Conservation (phyloP, 2,797 vertebrate genomes). For the Anguilla pacifica region DNA sequence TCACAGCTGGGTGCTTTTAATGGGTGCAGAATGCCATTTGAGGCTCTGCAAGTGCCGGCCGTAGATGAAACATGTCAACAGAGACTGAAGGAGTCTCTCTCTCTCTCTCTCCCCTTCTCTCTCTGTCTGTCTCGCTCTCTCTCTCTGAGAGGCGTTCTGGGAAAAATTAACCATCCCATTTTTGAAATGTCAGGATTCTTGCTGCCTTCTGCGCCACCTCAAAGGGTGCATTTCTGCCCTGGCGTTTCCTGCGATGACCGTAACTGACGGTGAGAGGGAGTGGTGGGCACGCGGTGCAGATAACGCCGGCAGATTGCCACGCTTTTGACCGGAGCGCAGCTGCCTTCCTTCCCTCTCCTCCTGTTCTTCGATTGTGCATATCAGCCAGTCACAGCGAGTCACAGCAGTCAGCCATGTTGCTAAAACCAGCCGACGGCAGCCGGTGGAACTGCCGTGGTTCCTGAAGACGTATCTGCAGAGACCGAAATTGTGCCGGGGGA, state of each 20-base stretch:
- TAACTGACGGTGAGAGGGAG: neutral
- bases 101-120: neutral
- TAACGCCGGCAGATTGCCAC: neutral
- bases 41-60: neutral
- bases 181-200: neutral
- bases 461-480: neutral
- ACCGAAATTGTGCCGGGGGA: neutral
- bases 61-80: neutral
- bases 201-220: neutral
- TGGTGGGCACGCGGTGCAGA: neutral
- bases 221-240: neutral
- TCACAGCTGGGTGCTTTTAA: slow-evolving; percentile 9
- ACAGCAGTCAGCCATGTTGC: neutral
- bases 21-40: neutral
- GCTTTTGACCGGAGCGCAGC: neutral
- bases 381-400: neutral
- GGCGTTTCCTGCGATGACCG: neutral
- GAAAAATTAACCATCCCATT: neutral
- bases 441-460: neutral
- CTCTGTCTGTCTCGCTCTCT: neutral
- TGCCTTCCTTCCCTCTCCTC: neutral
- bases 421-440: neutral
- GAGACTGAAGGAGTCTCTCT: neutral
- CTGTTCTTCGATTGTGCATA: neutral
- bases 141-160: neutral